Evolutionary conservation across 1,140 invertebrate species (phyloP).

Genomic region (Copidosoma floridanum): DNA sequence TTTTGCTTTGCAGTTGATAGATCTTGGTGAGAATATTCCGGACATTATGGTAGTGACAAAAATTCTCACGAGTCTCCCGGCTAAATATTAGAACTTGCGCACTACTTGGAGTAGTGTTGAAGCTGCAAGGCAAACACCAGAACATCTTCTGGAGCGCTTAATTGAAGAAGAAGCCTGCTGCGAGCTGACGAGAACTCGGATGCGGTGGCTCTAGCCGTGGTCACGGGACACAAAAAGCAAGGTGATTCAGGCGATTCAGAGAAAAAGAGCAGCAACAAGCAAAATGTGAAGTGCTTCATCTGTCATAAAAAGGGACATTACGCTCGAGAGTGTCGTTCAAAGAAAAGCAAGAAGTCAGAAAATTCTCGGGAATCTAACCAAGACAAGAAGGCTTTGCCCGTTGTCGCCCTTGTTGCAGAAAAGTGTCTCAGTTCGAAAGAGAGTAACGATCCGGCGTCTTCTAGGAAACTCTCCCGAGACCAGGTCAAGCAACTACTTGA

Average conservation of each 20-base stretch:
- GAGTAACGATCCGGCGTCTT: not conserved
- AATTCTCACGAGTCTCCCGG: constrained; percentile 20
- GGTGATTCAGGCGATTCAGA: not conserved
- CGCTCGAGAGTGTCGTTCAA: not conserved
- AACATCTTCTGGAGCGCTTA: not conserved
- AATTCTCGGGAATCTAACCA: too few relatives aligned
- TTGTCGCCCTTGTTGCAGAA: too few relatives aligned
- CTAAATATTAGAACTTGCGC: constrained; percentile 8
- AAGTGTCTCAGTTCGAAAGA: not conserved
- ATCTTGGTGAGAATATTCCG: constrained; percentile 15
- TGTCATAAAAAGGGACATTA: not conserved
- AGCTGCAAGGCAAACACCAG: not conserved
- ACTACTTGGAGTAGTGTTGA: constrained; percentile 16
- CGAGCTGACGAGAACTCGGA: constrained; percentile 4
- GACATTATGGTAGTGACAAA: constrained; percentile 21
- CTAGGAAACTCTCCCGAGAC: not conserved
- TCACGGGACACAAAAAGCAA: not conserved
- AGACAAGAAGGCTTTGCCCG: too few relatives aligned
- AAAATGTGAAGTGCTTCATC: not conserved
- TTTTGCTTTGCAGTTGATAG: constrained; percentile 17
- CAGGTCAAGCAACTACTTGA: constrained; percentile 3
- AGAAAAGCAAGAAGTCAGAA: not conserved
- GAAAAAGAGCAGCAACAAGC: not conserved
- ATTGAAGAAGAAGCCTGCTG: not conserved
- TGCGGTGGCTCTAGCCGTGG: not conserved